Percentiles rank a stretch among this genome's conserved stretches.
Conservation (phyloP, 2,797 vertebrate species). For the Eleutherodactylus coqui region DNA sequence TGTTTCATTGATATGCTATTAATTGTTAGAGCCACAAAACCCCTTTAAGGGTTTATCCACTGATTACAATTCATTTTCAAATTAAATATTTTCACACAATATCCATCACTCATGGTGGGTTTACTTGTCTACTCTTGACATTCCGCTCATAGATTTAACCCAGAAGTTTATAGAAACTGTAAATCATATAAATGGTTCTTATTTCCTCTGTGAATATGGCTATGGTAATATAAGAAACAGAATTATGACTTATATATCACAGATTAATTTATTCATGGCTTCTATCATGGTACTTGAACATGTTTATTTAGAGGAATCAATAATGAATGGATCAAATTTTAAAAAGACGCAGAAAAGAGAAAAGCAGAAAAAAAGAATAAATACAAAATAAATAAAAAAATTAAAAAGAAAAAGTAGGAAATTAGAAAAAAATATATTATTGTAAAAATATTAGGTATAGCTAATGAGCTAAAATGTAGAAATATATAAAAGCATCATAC, state of each 20-base stretch:
- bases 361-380: background rate
- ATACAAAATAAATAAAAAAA: background rate
- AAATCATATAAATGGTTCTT: background rate
- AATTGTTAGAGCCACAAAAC: background rate
- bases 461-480: background rate
- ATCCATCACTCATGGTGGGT: background rate
- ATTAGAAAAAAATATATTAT: background rate
- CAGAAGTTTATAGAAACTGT: constrained; percentile 3
- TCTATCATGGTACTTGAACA: background rate
- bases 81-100: background rate
- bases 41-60: background rate
- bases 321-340: constrained; percentile 7
- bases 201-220: constrained; percentile 6
- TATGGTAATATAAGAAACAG: background rate
- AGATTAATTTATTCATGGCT: constrained; percentile 22
- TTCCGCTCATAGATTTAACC: background rate
- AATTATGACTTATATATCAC: background rate
- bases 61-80: background rate
- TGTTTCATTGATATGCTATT: background rate
- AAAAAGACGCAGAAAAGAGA: background rate
- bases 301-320: constrained; percentile 7
- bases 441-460: background rate
- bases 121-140: background rate
- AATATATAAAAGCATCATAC: background rate
- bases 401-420: background rate